Base-by-base conservation (phyloP, 2,888 invertebrate genomes). In the Lordiphosa fenestrarum region DNA sequence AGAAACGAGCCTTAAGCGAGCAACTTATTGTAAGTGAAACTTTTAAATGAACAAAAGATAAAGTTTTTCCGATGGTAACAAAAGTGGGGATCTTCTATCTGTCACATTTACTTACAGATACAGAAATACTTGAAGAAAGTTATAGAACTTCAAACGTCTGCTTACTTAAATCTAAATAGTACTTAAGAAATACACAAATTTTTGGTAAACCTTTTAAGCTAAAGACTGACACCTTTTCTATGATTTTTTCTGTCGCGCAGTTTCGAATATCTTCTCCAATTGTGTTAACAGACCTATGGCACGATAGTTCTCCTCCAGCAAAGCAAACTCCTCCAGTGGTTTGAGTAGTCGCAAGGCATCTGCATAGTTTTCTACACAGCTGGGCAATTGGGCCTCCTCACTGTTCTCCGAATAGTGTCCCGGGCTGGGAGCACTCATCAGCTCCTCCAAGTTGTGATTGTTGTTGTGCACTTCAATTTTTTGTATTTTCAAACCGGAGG, bases 271-370 rank as follows among this genome's bases (percentile, higher is more conserved):
- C 41, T 85, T 77, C 33, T 87, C 87, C 15, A 88, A 67, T 50
- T 89, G 89, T 3, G 85, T 73, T 19, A 88, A 76, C 30, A 88
- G 63, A 2, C 88, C 89, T 37, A 89, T 89, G 33, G 84, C 88
- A 13, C 89, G 84, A 67, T 85, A 88, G 53, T 88, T 87, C 44
- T 88, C 88, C 53, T 83, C 82, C 19, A 88, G 58, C 53, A 88
- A 66, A 0, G 84, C 88, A 37, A 88, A 88, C 4, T 88, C 88
- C 41, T 89, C 89, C 9, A 88, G 55, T 0, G 89, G 88, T 30
- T 85, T 86, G 0, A 88, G 73, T 35, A 87, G 56, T 13, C 80
- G 82, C 44, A 88, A 59, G 0, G 86, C 89, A 59, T 89, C 86
- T n/a, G 57, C 67, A 55, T 86, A 87, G 62, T 53, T 84, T 4